A percentile compares a stretch with the other conserved stretches of the same genome.
These are phyloP conservation scores for Numenius phaeopus DNA, from an alignment of 2,797 vertebrate genomes.

Conservation along the genomic window DNA sequence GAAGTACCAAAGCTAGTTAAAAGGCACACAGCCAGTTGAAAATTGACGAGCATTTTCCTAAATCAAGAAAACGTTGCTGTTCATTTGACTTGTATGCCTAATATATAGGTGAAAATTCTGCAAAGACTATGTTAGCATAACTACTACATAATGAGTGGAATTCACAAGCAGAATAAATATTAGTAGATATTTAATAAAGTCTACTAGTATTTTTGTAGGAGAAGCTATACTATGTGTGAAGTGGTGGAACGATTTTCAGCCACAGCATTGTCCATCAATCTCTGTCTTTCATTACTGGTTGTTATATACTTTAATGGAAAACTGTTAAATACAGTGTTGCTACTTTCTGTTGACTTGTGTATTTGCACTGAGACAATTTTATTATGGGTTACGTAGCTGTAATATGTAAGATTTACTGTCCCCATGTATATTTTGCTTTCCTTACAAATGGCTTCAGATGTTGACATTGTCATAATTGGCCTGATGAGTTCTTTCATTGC, in stretches of 20 bases:
- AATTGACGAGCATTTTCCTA: background rate
- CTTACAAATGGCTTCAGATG: background rate
- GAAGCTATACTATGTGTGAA: background rate
- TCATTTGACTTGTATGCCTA: background rate
- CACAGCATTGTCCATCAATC: background rate
- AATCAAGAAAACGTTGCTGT: background rate
- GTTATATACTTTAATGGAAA: background rate
- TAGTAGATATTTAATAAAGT: background rate
- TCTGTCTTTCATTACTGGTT: background rate
- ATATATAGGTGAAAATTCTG: background rate
- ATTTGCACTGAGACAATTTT: background rate
- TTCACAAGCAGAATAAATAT: background rate
- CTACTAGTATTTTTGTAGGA: background rate
- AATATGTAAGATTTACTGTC: background rate
- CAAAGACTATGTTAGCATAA: background rate
- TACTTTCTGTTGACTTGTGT: background rate
- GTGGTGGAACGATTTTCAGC: background rate
- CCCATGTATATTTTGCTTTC: background rate
- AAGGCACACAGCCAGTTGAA: background rate
- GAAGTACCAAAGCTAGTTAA: background rate
- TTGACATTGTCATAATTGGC: background rate
- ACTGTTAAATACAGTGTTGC: background rate
- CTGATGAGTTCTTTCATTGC: background rate
- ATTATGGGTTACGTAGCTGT: background rate
- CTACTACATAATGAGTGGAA: background rate